Evolutionary conservation across 1,140 invertebrate genomes (phyloP), one percentile per base, ranked within the genome.

Genomic region (Sesamia nonagrioides): DNA sequence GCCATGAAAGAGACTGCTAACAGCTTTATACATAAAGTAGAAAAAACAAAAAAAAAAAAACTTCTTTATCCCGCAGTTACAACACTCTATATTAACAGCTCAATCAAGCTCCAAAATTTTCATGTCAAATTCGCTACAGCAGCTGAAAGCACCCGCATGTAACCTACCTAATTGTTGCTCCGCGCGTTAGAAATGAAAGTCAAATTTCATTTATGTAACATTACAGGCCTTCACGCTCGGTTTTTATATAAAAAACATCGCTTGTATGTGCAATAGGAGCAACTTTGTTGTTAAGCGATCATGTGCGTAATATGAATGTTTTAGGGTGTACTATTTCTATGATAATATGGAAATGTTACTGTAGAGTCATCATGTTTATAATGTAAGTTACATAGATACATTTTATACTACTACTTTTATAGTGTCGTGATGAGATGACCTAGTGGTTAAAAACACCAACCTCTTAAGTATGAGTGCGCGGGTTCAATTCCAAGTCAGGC

Each of bases 111-210:
- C 6, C 2, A 40, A 11, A 7, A 18, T 68, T 27, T 17, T 18
- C 63, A 68, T 68, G 63, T 48, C 11, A 33, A 68, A 45, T 68
- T 33, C 42, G 63, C 40, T 21, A 15, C 63, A 27, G 63, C n/a
- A 6, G 13, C 61, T 66, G 61, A 66, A 68, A 68, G 11, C n/a
- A n/a, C 35, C 33, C 50, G 71, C 71, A 73, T 58, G 71, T 42
- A 42, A 4, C 6, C 45, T 2, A 48, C 1, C 13, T 48, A 54
- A 58, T 73, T 40, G 37, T 73, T 2, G 1, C 8, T 48, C 33
- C n/a, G 9, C n/a, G 52, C 71, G 37, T 45, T 54, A 37, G 18
- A 73, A 73, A 40, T n/a, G 71, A 73, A 73, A 73, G 71, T 73
- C 17, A 18, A 35, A n/a, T n/a, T 58, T 21, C 9, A 42, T 73